Conservation (phyloP, 2,888 invertebrate genomes). For the Leucoptera coffeella region DNA sequence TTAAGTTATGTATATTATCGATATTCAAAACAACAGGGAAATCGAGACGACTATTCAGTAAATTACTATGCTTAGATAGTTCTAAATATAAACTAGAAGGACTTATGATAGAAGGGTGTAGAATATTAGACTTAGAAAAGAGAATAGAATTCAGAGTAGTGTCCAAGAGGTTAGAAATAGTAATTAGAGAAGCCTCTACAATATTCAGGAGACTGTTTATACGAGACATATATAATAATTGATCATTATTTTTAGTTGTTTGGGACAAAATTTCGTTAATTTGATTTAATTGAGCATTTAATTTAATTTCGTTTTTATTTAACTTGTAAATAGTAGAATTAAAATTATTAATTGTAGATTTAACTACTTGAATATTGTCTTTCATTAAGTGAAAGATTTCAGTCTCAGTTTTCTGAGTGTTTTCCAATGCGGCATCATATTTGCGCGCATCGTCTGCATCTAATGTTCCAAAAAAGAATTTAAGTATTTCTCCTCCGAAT, state of each 20-base stretch:
- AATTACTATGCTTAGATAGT: neutral
- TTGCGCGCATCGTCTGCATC: constrained; percentile 10
- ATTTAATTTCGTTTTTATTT: constrained; percentile 7
- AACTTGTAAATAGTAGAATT: constrained; percentile 6
- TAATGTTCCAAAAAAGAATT: constrained; percentile 9
- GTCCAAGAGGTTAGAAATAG: neutral
- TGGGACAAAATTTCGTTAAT: neutral
- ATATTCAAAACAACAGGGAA: neutral
- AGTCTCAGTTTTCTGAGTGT: neutral
- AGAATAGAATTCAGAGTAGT: neutral
- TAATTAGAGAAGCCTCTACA: neutral
- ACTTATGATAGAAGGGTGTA: neutral
- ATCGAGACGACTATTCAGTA: neutral
- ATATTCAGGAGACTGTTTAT: neutral
- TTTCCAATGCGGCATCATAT: constrained; percentile 8
- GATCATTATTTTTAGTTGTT: neutral
- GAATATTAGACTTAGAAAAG: neutral
- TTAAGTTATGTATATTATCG: neutral
- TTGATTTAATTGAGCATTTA: constrained; percentile 4
- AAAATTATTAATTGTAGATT: constrained; percentile 6
- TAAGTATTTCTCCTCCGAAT: constrained; percentile 8
- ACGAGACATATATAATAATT: neutral
- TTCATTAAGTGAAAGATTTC: constrained; percentile 3
- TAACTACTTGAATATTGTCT: constrained; percentile 8
- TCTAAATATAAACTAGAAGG: neutral